These are phyloP conservation scores for Oenanthe melanoleuca DNA, from an alignment of 2,113 vertebrate genomes.

Conservation along the genomic window DNA sequence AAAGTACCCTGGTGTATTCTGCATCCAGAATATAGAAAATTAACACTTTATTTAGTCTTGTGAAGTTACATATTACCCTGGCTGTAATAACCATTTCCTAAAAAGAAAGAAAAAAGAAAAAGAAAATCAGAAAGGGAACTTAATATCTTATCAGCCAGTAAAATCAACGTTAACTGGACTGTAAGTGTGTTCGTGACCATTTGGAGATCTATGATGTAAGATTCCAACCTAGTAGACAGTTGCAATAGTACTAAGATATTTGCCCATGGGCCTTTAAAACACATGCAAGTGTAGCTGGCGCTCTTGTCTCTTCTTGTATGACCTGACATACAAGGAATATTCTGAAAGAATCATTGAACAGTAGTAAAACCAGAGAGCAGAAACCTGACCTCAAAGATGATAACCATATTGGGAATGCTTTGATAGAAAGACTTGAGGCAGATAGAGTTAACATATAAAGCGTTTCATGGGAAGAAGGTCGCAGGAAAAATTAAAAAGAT, in stretches of 20 bases:
- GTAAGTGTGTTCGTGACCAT: accelerated
- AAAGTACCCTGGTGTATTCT: background rate
- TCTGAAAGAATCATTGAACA: constrained; percentile 6
- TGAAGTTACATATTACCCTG: background rate
- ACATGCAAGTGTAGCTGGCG: background rate
- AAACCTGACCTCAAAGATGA: constrained; percentile 5
- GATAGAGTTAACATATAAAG: background rate
- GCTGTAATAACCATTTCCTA: background rate
- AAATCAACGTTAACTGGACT: background rate
- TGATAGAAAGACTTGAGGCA: background rate
- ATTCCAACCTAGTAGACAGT: background rate
- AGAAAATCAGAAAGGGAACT: background rate
- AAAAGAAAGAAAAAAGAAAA: background rate
- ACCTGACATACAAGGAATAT: background rate
- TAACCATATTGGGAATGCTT: constrained; percentile 10
- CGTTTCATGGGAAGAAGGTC: background rate
- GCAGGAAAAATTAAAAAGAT: background rate
- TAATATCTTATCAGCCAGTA: background rate
- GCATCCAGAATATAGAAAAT: background rate
- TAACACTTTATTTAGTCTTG: background rate
- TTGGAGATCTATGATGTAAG: background rate
- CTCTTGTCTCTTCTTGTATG: background rate
- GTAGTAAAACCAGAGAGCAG: background rate
- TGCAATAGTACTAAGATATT: constrained; percentile 17
- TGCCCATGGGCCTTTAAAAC: constrained; percentile 22